Evolutionary conservation across 2,797 vertebrate genomes (phyloP).

Genomic region (Podarcis lilfordi): DNA sequence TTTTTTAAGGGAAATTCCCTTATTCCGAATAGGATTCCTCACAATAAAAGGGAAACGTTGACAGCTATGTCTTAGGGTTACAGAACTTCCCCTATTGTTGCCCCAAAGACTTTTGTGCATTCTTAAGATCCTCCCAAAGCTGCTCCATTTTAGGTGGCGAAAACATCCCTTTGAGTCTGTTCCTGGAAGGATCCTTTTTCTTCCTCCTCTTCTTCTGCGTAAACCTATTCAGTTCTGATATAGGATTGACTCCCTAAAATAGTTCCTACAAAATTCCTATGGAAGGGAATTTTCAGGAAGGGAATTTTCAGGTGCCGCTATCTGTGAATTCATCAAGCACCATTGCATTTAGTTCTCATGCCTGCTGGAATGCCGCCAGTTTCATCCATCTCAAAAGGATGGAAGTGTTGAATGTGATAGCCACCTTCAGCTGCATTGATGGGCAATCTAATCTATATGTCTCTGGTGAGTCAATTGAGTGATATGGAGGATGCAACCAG

Average conservation of each 20-base stretch:
- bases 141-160: no score
- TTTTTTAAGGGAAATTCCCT: no score
- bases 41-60: no score
- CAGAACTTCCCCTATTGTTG: no score
- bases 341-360: background rate
- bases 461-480: background rate
- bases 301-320: background rate
- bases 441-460: constrained; percentile 9
- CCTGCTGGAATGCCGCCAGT: background rate
- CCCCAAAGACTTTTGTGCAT: no score
- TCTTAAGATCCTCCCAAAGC: no score
- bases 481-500: background rate
- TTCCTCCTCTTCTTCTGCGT: no score
- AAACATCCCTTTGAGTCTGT: no score
- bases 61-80: no score
- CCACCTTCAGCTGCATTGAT: background rate
- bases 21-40: no score
- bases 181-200: no score
- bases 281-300: background rate
- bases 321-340: background rate
- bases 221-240: no score
- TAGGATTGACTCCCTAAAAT: background rate
- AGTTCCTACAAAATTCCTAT: background rate
- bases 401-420: constrained; percentile 15
- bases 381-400: background rate